Conservation (phyloP, 2,113 vertebrate genomes). For the Chionis minor region DNA sequence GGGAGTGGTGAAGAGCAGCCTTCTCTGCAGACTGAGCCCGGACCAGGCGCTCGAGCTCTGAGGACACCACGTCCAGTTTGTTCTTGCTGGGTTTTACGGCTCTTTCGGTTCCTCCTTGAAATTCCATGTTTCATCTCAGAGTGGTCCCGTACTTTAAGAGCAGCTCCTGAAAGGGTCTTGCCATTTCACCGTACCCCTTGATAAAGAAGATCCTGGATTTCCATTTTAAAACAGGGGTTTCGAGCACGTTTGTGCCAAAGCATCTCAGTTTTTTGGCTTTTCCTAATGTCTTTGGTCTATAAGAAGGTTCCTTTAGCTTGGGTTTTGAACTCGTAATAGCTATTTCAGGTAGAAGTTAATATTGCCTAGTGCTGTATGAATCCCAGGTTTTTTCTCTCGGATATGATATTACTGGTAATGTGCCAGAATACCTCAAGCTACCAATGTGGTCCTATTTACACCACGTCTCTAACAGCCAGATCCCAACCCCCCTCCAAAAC, state of each 20-base stretch:
- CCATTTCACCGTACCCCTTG: not conserved
- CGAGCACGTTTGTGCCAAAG: not conserved
- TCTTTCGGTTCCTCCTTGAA: not conserved
- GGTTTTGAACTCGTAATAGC: not conserved
- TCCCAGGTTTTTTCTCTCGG: not conserved
- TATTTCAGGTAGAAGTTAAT: not conserved
- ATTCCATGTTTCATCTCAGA: not conserved
- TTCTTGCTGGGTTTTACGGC: not conserved
- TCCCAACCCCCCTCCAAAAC: not conserved
- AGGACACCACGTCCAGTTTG: not conserved
- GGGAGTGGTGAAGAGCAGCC: not conserved
- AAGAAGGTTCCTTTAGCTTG: not conserved
- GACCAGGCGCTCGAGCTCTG: fast-evolving
- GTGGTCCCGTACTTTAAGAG: not conserved
- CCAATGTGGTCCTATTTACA: not conserved
- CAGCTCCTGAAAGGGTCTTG: not conserved
- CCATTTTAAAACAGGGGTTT: not conserved
- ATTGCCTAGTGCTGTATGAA: not conserved
- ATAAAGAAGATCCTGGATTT: not conserved
- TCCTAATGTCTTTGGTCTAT: not conserved
- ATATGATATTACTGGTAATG: fast-evolving
- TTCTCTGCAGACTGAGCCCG: not conserved
- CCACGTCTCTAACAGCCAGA: not conserved
- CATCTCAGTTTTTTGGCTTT: not conserved
- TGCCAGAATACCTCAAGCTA: not conserved